Conservation (phyloP, 2,113 vertebrate species). For the Struthio camelus region DNA sequence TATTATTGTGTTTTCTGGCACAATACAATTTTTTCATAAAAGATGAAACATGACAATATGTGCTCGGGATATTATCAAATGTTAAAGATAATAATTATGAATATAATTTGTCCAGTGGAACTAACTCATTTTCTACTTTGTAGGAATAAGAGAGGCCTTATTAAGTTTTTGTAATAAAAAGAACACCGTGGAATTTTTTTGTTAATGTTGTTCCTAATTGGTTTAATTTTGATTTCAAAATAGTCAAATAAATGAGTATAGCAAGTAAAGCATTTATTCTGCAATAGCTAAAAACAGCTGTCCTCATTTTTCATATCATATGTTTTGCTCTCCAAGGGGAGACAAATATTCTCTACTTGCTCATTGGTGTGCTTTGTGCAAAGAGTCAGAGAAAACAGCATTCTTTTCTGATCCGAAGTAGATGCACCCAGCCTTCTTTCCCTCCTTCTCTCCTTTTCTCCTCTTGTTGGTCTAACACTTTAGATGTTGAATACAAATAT, state of each 20-base stretch:
- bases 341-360: neutral
- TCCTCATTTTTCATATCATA: neutral
- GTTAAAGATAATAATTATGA: neutral
- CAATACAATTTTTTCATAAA: neutral
- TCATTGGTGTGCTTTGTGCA: fast-evolving
- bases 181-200: neutral
- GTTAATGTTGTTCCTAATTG: neutral
- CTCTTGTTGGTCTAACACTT: neutral
- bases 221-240: constrained; percentile 4
- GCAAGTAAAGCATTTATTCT: neutral
- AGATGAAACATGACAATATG: neutral
- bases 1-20: neutral
- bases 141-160: neutral
- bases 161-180: neutral
- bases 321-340: neutral
- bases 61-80: neutral
- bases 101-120: neutral
- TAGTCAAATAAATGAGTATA: neutral
- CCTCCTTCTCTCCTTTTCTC: neutral
- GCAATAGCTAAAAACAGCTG: neutral
- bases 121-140: neutral
- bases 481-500: neutral
- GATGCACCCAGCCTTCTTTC: neutral
- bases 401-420: neutral
- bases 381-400: neutral